Evolutionary conservation across 1,140 invertebrate genomes (phyloP).

Genomic region (Coenobita brevimanus): DNA sequence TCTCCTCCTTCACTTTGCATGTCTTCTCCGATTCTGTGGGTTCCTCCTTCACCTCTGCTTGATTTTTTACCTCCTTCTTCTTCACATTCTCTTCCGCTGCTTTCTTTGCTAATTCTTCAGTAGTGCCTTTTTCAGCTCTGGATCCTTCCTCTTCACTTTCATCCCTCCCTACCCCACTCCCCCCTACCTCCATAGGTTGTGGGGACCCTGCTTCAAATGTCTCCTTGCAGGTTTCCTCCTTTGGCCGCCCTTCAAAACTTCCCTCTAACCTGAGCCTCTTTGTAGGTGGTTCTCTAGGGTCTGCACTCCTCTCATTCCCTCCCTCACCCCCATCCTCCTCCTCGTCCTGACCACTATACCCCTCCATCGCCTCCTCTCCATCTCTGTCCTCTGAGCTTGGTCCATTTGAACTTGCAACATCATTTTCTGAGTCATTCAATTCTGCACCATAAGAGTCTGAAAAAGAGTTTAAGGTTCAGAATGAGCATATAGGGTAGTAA

Average conservation of each 20-base stretch:
- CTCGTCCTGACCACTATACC: slow-evolving; percentile 22
- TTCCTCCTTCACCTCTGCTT: too few species aligned
- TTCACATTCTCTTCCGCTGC: neutral
- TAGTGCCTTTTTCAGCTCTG: neutral
- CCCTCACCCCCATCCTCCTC: neutral
- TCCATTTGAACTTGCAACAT: slow-evolving; percentile 37
- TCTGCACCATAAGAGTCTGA: slow-evolving; percentile 38
- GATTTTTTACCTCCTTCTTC: neutral
- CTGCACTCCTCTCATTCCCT: neutral
- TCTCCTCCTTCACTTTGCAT: too few species aligned
- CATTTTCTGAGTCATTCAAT: slow-evolving; percentile 38
- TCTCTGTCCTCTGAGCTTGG: slow-evolving; percentile 29
- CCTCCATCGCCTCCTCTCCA: neutral
- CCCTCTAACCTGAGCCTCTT: neutral
- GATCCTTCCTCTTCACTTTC: neutral
- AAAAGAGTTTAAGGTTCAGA: too few species aligned
- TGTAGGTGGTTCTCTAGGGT: neutral
- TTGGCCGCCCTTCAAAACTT: neutral
- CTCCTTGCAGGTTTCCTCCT: too few species aligned
- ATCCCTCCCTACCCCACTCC: neutral
- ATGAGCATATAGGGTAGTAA: too few species aligned
- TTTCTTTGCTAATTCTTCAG: neutral
- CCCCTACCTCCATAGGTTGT: neutral
- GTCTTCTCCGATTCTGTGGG: neutral
- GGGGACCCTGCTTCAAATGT: too few species aligned